Evolutionary conservation across 2,888 invertebrate genomes (phyloP), one percentile per base, ranked within the genome.

Genomic region (Griposia aprilina): DNA sequence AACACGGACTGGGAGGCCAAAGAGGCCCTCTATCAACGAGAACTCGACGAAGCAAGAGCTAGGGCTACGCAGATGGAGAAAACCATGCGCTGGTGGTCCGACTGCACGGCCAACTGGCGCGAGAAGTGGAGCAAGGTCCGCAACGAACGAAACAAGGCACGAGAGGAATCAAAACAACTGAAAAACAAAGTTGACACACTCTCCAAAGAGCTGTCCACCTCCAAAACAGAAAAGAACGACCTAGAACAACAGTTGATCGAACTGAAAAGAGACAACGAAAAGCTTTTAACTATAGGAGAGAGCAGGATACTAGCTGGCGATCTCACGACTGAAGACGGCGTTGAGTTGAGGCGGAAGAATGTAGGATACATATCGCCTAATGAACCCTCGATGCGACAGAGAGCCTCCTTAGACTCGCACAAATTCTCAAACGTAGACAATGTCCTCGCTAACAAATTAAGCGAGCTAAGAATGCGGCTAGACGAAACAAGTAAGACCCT

Each of bases 31-130:
- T 96, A 94, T 88, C 96, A 95, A 90, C 97, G 99, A 69, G 99
- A 99, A 93, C 96, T 99, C 85, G 99, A 99, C 92, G 99, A 99
- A 92, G 99, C 99, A 0, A 97, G 99, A 87, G 99, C 99, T 7
- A 96, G 99, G 83, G 99, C 99, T 26, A 98, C 99, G 0, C 99
- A 99, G 95, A 99, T 99, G 99, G 99, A 99, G 94, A 99, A 99
- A 95, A 99, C 99, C 0, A 99, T 99, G 99, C 97, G 99, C 80
- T 99, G 99, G 99, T 99, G 99, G 99, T 99, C 99, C 0, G 99
- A 99, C 93, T 99, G 99, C 94, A 99, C 99, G 0, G 99, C 99
- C 98, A 99, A 99, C 98, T 73, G 99, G 99, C 94, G 96, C 98
- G 99, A 97, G 97, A 99, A 99, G 93, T 99, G 99, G 99, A 98